These are phyloP conservation scores for Pantala flavescens DNA, from an alignment of 1,140 invertebrate genomes.

Conservation along the genomic window DNA sequence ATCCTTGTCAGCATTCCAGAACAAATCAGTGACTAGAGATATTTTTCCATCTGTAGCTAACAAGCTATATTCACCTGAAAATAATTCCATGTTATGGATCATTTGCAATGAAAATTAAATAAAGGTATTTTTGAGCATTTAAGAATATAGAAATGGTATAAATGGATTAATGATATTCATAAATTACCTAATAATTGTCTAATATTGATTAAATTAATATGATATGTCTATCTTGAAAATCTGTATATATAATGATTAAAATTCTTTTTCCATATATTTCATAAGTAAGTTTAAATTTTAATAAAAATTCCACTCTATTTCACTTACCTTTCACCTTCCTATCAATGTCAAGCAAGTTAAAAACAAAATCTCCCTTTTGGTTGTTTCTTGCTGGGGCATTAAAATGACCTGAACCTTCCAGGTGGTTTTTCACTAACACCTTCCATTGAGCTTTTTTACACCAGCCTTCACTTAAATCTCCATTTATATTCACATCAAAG, in stretches of 20 bases:
- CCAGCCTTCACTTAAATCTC: background rate
- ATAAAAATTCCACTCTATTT: too few relatives aligned
- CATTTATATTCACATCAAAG: background rate
- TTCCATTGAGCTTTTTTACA: background rate
- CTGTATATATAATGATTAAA: too few relatives aligned
- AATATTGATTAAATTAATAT: too few relatives aligned
- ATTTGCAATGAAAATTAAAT: too few relatives aligned
- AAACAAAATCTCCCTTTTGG: slow-evolving; percentile 10
- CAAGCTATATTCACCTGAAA: slow-evolving; percentile 4
- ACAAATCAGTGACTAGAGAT: slow-evolving; percentile 46
- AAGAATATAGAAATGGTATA: too few relatives aligned
- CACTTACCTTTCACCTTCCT: slow-evolving; percentile 24
- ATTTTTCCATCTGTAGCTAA: slow-evolving; percentile 30
- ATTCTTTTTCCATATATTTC: too few relatives aligned
- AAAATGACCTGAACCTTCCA: background rate
- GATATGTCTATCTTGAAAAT: too few relatives aligned
- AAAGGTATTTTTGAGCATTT: too few relatives aligned
- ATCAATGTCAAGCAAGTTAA: background rate
- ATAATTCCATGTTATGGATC: too few relatives aligned
- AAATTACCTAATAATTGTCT: too few relatives aligned
- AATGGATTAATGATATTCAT: too few relatives aligned
- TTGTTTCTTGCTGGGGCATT: background rate
- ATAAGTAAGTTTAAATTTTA: too few relatives aligned
- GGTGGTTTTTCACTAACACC: background rate
- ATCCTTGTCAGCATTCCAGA: slow-evolving; percentile 56